Evolutionary conservation across 2,797 vertebrate species (phyloP).

Genomic region (Kryptopterus vitreolus): DNA sequence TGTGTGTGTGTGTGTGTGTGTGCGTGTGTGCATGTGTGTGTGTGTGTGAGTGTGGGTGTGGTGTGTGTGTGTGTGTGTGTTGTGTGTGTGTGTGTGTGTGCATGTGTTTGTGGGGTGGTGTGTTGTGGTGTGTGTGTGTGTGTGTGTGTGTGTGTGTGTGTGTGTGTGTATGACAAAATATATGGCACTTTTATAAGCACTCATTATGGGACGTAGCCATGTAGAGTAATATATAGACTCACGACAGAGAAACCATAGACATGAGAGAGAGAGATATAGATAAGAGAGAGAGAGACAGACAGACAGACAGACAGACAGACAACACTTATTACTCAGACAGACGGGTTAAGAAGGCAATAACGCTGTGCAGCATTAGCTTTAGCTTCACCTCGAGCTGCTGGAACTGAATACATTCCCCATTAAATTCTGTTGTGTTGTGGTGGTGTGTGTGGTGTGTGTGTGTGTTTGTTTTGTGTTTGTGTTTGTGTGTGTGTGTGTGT

Average conservation of each 20-base stretch:
- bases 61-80: conserved; percentile 48
- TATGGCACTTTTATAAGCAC: not conserved
- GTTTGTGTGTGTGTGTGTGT: not conserved
- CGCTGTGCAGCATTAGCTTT: not conserved
- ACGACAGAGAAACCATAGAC: too few relatives aligned
- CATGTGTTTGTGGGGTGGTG: too few relatives aligned
- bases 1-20: conserved; percentile 48
- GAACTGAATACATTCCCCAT: conserved; percentile 13
- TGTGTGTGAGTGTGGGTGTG: conserved; percentile 47
- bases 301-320: not conserved
- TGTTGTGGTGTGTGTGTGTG: conserved; percentile 31
- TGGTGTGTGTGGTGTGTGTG: not conserved
- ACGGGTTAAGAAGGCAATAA: conserved; percentile 9
- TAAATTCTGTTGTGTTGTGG: not conserved
- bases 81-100: conserved; percentile 46
- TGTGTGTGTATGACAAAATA: not conserved
- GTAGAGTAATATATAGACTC: not conserved
- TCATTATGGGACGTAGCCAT: not conserved
- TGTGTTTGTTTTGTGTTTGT: too few relatives aligned
- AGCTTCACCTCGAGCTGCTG: conserved; percentile 11
- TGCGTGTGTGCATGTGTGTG: too few relatives aligned
- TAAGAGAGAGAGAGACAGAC: not conserved
- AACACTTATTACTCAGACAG: not conserved
- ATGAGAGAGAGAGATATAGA: too few relatives aligned
- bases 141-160: too few relatives aligned